Evolutionary conservation across 2,113 vertebrate species (phyloP).

Genomic region (Peromyscus maniculatus): DNA sequence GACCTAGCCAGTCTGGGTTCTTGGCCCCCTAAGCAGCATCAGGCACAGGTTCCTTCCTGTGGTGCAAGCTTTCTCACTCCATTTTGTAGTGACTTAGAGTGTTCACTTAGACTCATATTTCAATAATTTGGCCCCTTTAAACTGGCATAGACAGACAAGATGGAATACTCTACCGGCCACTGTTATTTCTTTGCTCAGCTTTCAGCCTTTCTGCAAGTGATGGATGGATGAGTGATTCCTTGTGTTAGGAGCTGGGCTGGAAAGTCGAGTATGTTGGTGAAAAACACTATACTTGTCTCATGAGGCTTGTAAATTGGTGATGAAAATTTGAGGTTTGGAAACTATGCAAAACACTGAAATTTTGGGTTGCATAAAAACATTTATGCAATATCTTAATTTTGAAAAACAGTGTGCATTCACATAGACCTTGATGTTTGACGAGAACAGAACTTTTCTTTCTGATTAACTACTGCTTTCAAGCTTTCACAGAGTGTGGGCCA

Average conservation of each 20-base stretch:
- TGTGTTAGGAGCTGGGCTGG: neutral
- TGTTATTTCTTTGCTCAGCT: neutral
- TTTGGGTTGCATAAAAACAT: neutral
- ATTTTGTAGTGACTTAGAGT: neutral
- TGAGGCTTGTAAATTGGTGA: neutral
- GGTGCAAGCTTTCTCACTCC: neutral
- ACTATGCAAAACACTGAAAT: neutral
- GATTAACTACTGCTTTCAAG: neutral
- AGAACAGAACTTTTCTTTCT: constrained; percentile 25
- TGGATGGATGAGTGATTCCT: neutral
- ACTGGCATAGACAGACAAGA: neutral
- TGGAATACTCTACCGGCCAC: neutral
- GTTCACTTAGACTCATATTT: neutral
- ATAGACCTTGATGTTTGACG: neutral
- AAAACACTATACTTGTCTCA: neutral
- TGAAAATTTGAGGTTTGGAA: neutral
- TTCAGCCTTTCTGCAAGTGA: neutral
- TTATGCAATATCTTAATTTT: neutral
- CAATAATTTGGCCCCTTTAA: neutral
- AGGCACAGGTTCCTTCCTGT: neutral
- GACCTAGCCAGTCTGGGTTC: neutral
- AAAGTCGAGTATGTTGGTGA: neutral
- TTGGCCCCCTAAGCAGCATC: no score
- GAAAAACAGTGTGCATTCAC: neutral
- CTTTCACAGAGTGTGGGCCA: neutral